phyloP scores from a whole-genome alignment of 2,888 invertebrate genomes.

The Thalpophila matura region DNA sequence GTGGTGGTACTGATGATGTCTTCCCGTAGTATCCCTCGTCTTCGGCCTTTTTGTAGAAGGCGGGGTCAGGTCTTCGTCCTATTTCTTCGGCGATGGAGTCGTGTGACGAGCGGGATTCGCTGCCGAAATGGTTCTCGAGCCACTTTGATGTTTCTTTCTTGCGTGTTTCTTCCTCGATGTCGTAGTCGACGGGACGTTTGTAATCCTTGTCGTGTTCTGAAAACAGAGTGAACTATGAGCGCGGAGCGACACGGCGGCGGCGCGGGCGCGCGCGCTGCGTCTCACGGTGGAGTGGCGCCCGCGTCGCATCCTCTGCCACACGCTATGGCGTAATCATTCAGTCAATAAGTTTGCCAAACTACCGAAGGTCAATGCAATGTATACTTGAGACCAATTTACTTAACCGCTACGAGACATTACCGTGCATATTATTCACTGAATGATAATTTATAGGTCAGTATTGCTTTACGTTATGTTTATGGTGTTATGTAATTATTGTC shows the following conservation, averaged over 20 bases:
- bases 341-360: constrained; percentile 89
- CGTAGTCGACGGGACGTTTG: constrained; percentile 95
- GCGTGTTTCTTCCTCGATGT: constrained; percentile 96
- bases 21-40: constrained; percentile 88
- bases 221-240: constrained; percentile 84
- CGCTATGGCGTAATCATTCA: constrained; percentile 85
- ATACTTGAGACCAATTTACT: constrained; percentile 83
- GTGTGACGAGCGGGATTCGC: constrained; percentile 95
- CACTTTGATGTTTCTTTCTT: constrained; percentile 97
- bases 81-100: constrained; percentile 93
- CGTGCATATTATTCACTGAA: constrained; percentile 79
- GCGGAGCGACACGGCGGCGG: constrained; percentile 52
- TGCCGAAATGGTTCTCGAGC: constrained; percentile 97
- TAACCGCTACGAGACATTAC: constrained; percentile 77
- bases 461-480: constrained; percentile 71
- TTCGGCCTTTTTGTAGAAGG: constrained; percentile 93
- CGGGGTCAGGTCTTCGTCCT: constrained; percentile 92
- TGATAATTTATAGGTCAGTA: constrained; percentile 84
- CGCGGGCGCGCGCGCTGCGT: constrained; percentile 80
- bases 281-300: constrained; percentile 77
- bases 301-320: constrained; percentile 74
- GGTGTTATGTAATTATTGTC: constrained; percentile 69
- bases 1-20: constrained; percentile 84
- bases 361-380: constrained; percentile 87
- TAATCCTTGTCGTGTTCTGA: constrained; percentile 93